phyloP scores from a whole-genome alignment of 2,888 invertebrate genomes.

The Brachycybe producta region DNA sequence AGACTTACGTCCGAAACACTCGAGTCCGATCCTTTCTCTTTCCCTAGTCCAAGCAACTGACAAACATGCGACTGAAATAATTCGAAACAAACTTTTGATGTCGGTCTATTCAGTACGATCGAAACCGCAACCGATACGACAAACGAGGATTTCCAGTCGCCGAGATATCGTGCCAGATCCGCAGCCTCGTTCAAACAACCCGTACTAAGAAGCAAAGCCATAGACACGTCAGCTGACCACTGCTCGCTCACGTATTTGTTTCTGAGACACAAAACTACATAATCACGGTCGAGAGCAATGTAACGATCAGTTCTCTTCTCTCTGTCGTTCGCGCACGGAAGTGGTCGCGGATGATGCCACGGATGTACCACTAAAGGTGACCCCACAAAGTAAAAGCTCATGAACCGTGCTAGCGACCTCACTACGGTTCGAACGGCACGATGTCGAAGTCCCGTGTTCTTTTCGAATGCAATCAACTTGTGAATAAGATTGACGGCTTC shows the following conservation, averaged over 20 bases:
- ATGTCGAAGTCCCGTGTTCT: neutral
- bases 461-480: neutral
- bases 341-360: neutral
- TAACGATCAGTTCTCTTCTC: neutral
- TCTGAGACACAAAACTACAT: neutral
- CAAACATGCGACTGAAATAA: too few species aligned
- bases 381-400: neutral
- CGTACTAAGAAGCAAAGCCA: neutral
- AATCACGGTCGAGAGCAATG: neutral
- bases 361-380: neutral
- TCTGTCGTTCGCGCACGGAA: neutral
- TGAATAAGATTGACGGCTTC: neutral
- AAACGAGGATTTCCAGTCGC: conserved; percentile 4
- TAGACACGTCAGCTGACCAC: conserved; percentile 1
- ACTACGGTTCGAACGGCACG: neutral
- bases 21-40: too few species aligned
- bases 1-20: too few species aligned
- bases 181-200: neutral
- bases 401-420: neutral
- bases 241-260: neutral
- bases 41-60: too few species aligned
- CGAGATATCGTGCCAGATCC: neutral
- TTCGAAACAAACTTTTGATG: too few species aligned
- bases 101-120: too few species aligned
- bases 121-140: too few species aligned